These are phyloP conservation scores for Drosophila tristis DNA, from an alignment of 1,140 invertebrate genomes.

Conservation along the genomic window DNA sequence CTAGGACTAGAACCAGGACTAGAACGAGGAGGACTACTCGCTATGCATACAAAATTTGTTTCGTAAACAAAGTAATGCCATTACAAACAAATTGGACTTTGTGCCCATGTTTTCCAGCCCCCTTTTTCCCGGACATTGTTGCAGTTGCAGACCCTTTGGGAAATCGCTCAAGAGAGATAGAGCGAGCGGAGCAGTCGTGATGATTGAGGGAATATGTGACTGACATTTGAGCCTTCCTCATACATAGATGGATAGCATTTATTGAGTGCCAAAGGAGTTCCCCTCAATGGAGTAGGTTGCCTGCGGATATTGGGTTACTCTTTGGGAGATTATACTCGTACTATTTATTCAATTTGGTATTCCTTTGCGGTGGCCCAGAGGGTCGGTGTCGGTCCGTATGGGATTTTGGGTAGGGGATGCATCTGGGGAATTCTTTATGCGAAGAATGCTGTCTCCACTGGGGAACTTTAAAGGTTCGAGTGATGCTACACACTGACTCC, in stretches of 20 bases:
- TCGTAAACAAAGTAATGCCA: slow-evolving; percentile 82
- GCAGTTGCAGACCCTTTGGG: slow-evolving; percentile 47
- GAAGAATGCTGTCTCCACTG: no score
- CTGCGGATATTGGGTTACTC: slow-evolving; percentile 43
- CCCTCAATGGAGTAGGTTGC: slow-evolving; percentile 18
- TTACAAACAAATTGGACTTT: slow-evolving; percentile 83
- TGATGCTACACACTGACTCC: no score
- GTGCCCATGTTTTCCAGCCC: slow-evolving; percentile 60
- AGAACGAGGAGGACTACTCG: slow-evolving; percentile 57
- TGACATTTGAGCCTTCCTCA: slow-evolving; percentile 66
- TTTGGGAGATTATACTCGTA: slow-evolving; percentile 31
- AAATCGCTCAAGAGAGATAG: slow-evolving; percentile 52
- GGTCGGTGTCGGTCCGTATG: neutral
- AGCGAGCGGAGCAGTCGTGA: slow-evolving; percentile 10
- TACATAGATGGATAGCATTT: slow-evolving; percentile 66
- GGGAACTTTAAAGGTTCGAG: neutral
- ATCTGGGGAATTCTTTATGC: neutral
- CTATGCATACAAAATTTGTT: slow-evolving; percentile 82
- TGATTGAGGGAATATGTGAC: slow-evolving; percentile 59
- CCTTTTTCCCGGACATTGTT: slow-evolving; percentile 19
- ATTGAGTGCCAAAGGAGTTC: slow-evolving; percentile 65
- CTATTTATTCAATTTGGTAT: slow-evolving; percentile 54
- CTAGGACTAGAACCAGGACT: slow-evolving; percentile 7
- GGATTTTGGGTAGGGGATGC: neutral
- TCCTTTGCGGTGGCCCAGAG: slow-evolving; percentile 10